A percentile compares a stretch with the other conserved stretches of the same genome.
phyloP scores from a whole-genome alignment of 2,888 invertebrate species.

The Axea sp. region DNA sequence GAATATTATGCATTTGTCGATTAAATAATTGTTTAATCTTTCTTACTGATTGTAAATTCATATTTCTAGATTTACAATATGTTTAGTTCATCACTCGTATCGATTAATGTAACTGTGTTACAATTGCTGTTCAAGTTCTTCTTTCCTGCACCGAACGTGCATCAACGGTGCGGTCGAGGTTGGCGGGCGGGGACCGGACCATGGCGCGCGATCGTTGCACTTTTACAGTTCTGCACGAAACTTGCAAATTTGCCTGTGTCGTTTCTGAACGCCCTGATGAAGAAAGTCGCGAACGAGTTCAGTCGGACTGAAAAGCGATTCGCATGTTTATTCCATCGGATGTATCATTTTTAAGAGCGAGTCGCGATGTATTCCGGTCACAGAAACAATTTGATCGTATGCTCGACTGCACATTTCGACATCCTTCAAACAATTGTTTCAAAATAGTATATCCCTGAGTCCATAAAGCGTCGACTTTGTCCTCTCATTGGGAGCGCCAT shows the following conservation, averaged over 20 bases:
- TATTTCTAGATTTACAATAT: neutral
- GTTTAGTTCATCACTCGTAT: neutral
- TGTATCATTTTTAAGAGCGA: constrained; percentile 8
- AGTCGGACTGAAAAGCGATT: neutral
- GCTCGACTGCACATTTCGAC: constrained; percentile 19
- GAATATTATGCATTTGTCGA: too few species aligned
- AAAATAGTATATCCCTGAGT: constrained; percentile 7
- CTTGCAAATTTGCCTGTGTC: too few species aligned
- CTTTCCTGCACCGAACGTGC: too few species aligned
- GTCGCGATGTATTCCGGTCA: constrained; percentile 36
- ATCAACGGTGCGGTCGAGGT: too few species aligned
- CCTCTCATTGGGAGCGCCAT: constrained; percentile 9
- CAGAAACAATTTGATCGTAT: constrained; percentile 43
- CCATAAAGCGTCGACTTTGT: constrained; percentile 19
- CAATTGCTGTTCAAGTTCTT: neutral
- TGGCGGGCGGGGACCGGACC: too few species aligned
- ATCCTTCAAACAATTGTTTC: constrained; percentile 20
- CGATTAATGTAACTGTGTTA: neutral
- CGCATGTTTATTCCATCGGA: constrained; percentile 14
- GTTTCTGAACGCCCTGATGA: too few species aligned
- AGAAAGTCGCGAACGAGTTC: neutral
- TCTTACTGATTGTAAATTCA: too few species aligned
- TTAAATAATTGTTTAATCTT: too few species aligned
- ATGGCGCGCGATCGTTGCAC: too few species aligned
- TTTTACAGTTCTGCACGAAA: too few species aligned